Base-by-base conservation (phyloP, 2,113 vertebrate genomes). In the Zapornia atra region DNA sequence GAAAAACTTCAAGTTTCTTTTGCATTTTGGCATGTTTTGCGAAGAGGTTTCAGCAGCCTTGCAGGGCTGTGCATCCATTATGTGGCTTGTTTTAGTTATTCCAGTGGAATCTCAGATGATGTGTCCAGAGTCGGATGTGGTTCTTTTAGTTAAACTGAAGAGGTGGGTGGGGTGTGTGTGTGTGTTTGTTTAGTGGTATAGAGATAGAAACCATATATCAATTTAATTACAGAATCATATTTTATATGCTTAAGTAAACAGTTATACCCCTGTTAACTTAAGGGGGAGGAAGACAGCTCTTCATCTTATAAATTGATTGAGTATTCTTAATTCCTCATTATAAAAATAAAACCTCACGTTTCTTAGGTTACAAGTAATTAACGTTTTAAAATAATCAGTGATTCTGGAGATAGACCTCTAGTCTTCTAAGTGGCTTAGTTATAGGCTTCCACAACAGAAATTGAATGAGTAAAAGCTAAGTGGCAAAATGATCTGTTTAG, bases 31-130 rank as follows among this genome's bases (percentile, higher is more conserved):
- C 29, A 72, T n/a, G 22, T 56, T 15, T 83, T 59, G 12, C 16
- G 14, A 72, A 46, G 26, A 42, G 51, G 34, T 87, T 90, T 60
- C 22, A 93, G 57, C 50, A 38, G 46, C 70, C 60, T 82, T 77
- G 68, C 2, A 7, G 46, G 31, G 18, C 44, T 88, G 9, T 87
- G 10, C 53, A 63, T 83, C 75, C 26, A 42, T 72, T 76, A 48
- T 59, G 15, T 87, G 18, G 64, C 91, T 97, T 94, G 51, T 96
- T 91, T 96, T 50, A 40, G 11, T 88, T 31, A 40, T 91, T 56
- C 82, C 54, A 86, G 56, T 84, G 64, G 42, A 85, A 81, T 65
- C 22, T 70, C 40, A 82, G 29, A 69, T 65, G 77, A 63, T 59
- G 34, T 57, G n/a, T 78, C 38, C 70, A 84, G 21, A 91, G 16